Evolutionary conservation across 2,888 invertebrate genomes (phyloP), one percentile per base, ranked within the genome.

Genomic region (Ditula angustiorana): DNA sequence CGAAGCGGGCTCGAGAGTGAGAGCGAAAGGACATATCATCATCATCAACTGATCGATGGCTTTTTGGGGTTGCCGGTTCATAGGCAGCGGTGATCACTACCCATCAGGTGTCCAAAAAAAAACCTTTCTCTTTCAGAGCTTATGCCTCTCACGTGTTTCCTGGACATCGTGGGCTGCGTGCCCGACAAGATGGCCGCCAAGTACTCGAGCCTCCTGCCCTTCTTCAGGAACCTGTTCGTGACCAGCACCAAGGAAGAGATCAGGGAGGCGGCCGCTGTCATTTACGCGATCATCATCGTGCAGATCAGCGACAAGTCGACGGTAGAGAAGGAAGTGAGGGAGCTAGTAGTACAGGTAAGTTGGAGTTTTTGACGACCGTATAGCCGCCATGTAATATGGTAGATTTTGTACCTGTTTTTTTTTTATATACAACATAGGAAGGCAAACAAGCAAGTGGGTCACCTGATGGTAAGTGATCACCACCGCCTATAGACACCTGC

Each of bases 141-240:
- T 47, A 94, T 95, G 86, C 91, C 96, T 0, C 83, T 98, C 57
- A 95, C 95, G 61, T 97, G 96, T 73, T 93, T 98, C 78, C 91
- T 97, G 71, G 98, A 98, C 87, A 93, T 97, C 21, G 93, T 98
- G n/a, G 97, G 97, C 41, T 96, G 96, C 66, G 94, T 96, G 8
- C 96, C 97, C 0, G 94, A 95, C 21, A 87, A 94, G 61, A 93
- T 97, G 76, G 94, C 95, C 0, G 78, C 93, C 30, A 93, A 95
- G 68, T 95, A 96, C 79, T 87, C 94, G 1, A 94, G 91, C 30
- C 94, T 96, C 16, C 78, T 95, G 11, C 93, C 94, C 4, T 96
- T 96, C 94, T 81, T 97, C 1, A 89, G 93, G 74, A 94, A 94
- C 65, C 86, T 96, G 1, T 90, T 96, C 57, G 94, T 94, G 13